phyloP scores from a whole-genome alignment of 2,888 invertebrate genomes.

The Clistopyga incitator region DNA sequence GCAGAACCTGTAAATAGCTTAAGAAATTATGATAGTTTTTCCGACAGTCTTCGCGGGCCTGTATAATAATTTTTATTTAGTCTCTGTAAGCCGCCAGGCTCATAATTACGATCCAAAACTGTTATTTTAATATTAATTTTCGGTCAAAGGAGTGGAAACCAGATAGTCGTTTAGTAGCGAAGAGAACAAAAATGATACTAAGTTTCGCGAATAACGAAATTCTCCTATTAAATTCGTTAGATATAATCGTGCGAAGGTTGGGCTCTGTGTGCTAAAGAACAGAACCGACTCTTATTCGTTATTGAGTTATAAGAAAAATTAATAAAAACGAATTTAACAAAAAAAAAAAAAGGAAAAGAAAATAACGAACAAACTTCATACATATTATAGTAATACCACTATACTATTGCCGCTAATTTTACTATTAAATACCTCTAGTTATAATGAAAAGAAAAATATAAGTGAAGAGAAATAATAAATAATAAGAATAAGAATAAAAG shows the following conservation, averaged over 20 bases:
- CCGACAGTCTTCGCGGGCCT: constrained; percentile 12
- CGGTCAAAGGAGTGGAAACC: not conserved
- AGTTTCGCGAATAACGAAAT: not conserved
- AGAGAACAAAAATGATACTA: not conserved
- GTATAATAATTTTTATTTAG: not conserved
- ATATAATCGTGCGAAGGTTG: not conserved
- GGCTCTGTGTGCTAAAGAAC: not conserved
- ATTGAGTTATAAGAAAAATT: constrained; percentile 51
- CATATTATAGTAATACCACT: constrained; percentile 47
- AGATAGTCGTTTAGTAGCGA: not conserved
- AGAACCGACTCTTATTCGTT: constrained; percentile 33
- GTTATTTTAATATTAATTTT: constrained; percentile 3
- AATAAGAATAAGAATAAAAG: constrained; percentile 21
- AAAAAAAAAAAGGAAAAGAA: constrained; percentile 19
- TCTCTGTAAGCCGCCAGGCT: not conserved
- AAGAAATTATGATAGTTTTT: constrained; percentile 13
- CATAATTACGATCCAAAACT: constrained; percentile 5
- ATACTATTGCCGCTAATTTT: constrained; percentile 31
- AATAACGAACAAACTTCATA: constrained; percentile 56
- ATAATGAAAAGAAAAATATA: constrained; percentile 37
- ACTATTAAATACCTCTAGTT: constrained; percentile 21
- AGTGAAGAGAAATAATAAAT: constrained; percentile 40
- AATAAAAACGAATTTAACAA: constrained; percentile 30
- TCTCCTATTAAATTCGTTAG: not conserved
- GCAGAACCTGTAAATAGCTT: constrained; percentile 16